Conservation (phyloP, 2,797 vertebrate species). For the Dryobates pubescens region DNA sequence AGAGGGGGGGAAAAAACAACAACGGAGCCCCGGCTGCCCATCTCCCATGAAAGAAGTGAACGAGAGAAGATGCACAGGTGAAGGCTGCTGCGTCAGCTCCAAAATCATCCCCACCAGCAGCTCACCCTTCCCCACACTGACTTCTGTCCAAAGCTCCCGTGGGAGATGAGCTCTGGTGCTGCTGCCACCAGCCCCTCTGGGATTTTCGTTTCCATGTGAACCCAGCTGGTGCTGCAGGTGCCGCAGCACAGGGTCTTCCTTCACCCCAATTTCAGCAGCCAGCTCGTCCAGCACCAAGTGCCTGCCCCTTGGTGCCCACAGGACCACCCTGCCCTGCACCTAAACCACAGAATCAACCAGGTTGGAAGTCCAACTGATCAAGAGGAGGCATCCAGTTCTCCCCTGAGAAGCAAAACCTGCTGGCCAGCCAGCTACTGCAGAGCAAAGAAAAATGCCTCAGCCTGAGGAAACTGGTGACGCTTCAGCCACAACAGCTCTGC, state of each 20-base stretch:
- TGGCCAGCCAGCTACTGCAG: background rate
- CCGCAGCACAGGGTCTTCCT: background rate
- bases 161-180: background rate
- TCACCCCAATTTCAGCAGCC: background rate
- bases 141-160: background rate
- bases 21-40: background rate
- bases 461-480: too few relatives aligned
- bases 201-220: background rate
- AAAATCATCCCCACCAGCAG: background rate
- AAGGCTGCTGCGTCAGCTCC: background rate
- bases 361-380: too few relatives aligned
- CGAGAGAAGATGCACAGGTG: accelerated
- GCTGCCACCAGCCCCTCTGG: background rate
- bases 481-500: background rate
- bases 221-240: background rate
- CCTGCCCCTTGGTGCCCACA: background rate
- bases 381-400: background rate
- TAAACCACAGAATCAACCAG: too few relatives aligned
- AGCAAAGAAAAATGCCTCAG: background rate
- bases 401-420: background rate
- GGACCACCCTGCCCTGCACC: background rate
- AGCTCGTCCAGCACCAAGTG: background rate
- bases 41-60: background rate
- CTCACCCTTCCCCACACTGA: accelerated
- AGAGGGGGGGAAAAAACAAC: background rate